Evolutionary conservation across 2,888 invertebrate species (phyloP).

Genomic region (Osmoderma eremita): DNA sequence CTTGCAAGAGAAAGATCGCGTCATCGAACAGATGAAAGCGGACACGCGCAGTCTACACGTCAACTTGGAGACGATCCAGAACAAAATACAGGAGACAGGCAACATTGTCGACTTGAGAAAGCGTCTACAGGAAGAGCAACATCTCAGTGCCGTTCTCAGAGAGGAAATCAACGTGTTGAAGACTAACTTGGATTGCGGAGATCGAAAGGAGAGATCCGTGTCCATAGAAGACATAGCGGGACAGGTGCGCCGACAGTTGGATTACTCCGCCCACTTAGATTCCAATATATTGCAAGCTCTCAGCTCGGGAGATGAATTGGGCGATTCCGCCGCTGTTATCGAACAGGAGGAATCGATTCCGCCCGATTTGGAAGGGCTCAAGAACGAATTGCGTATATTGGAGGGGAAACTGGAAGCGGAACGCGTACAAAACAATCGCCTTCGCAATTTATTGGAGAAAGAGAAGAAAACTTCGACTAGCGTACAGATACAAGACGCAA

Average conservation of each 20-base stretch:
- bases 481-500: slow-evolving; percentile 72
- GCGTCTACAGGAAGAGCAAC: slow-evolving; percentile 68
- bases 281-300: slow-evolving; percentile 69
- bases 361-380: slow-evolving; percentile 45
- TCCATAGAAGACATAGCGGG: slow-evolving; percentile 68
- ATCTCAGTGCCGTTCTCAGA: slow-evolving; percentile 60
- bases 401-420: slow-evolving; percentile 66
- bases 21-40: slow-evolving; percentile 69
- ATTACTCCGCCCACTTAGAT: slow-evolving; percentile 71
- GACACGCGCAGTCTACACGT: slow-evolving; percentile 68
- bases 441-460: slow-evolving; percentile 69
- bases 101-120: slow-evolving; percentile 70
- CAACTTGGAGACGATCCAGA: slow-evolving; percentile 65
- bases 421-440: slow-evolving; percentile 66
- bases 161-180: slow-evolving; percentile 57
- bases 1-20: slow-evolving; percentile 69
- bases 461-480: slow-evolving; percentile 69
- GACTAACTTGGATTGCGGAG: slow-evolving; percentile 47
- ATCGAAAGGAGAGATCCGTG: slow-evolving; percentile 49
- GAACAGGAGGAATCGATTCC: slow-evolving; percentile 11
- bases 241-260: slow-evolving; percentile 69
- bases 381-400: slow-evolving; percentile 64
- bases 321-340: slow-evolving; percentile 18
- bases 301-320: slow-evolving; percentile 61
- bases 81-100: slow-evolving; percentile 67